Evolutionary conservation across 2,888 invertebrate genomes (phyloP), one percentile per base, ranked within the genome.

Genomic region (Cosmia trapezina): DNA sequence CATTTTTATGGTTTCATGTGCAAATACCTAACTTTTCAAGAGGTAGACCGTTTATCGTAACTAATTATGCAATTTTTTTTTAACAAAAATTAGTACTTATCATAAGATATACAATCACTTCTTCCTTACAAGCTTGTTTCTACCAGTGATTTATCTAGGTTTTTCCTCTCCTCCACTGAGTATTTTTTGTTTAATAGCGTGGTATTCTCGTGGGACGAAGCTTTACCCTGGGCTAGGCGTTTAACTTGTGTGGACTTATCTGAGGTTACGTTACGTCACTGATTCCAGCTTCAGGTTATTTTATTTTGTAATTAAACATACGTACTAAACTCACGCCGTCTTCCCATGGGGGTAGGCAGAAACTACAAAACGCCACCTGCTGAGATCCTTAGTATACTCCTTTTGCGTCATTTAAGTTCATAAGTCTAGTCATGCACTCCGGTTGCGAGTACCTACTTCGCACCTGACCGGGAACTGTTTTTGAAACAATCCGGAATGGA

Each of bases 101-200:
- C 19, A 33, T 62, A 51, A n/a, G n/a, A n/a, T n/a, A n/a, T n/a
- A n/a, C n/a, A n/a, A n/a, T n/a, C n/a, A 14, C 9, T 66, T 19
- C 14, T 65, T 33, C 28, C 0, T 14, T n/a, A 14, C 12, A 37
- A 67, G 12, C 51, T 51, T 73, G 53, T 17, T 45, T 43, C 33
- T 45, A 12, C n/a, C 7, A 37, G 47, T 51, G 37, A 66, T 68
- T 33, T 51, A 45, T n/a, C 28, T 51, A 19, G 59, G 41, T 70
- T 70, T 67, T 75, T 47, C 66, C 19, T 68, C 53, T 41, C 41
- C 28, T 53, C 7, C 59, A 54, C 17, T 14, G 22, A 47, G 41
- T 41, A 75, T 75, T 54, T 79, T 68, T 75, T 65, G 57, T 66
- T 62, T 66, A 70, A 75, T 70, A 70, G 62, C 56, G 64, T 64